Percentiles rank a stretch among this genome's conserved stretches.
Conservation (phyloP, 2,797 vertebrate species). For the Etheostoma perlongum region DNA sequence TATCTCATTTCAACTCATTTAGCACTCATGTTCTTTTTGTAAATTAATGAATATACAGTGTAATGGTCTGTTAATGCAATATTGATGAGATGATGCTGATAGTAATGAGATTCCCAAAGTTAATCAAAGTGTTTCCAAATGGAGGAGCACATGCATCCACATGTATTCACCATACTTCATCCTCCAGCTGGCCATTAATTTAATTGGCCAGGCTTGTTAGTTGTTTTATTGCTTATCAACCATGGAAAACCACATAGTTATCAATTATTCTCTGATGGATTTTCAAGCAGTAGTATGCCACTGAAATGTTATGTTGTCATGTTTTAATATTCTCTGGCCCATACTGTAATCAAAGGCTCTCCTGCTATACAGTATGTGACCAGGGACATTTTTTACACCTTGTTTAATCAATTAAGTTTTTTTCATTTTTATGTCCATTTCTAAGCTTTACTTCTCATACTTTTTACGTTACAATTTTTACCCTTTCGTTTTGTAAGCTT, state of each 20-base stretch:
- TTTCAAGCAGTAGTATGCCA: conserved; percentile 29
- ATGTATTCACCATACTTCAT: conserved; percentile 18
- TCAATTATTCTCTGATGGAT: conserved; percentile 28
- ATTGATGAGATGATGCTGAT: conserved; percentile 61
- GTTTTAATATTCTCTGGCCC: conserved; percentile 5
- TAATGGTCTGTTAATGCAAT: conserved; percentile 67
- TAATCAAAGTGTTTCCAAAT: conserved; percentile 62
- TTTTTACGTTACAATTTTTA: background rate
- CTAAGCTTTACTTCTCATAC: background rate
- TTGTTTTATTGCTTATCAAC: conserved; percentile 51
- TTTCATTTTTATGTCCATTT: background rate
- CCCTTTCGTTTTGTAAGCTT: background rate
- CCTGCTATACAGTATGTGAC: background rate
- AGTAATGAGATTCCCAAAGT: conserved; percentile 60
- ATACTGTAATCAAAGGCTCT: conserved; percentile 18
- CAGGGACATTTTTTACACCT: background rate
- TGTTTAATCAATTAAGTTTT: background rate
- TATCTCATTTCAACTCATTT: conserved; percentile 64
- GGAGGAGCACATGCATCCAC: conserved; percentile 22
- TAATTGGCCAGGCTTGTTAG: conserved; percentile 39
- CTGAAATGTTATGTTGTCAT: conserved; percentile 24
- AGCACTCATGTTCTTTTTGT: conserved; percentile 44
- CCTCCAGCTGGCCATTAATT: conserved; percentile 48
- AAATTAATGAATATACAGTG: conserved; percentile 64
- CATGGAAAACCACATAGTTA: conserved; percentile 24